Evolutionary conservation across 2,797 vertebrate species (phyloP).

Genomic region (Clarias pachynema): DNA sequence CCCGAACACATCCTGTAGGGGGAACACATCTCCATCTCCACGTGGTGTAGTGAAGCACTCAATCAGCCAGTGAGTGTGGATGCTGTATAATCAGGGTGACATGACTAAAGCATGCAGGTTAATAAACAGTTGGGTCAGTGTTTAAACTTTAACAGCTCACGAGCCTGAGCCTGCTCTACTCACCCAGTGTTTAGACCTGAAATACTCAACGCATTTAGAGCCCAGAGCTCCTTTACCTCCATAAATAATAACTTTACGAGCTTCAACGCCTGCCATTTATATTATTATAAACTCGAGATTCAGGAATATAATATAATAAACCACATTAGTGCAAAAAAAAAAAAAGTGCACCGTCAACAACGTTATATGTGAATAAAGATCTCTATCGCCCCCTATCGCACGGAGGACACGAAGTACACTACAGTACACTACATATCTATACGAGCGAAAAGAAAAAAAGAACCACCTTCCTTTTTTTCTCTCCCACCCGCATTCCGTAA

Average conservation of each 20-base stretch:
- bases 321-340: neutral
- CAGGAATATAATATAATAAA: neutral
- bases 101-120: neutral
- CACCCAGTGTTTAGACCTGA: constrained; percentile 78
- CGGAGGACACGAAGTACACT: neutral
- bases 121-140: neutral
- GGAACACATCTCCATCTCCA: neutral
- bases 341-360: neutral
- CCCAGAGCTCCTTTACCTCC: constrained; percentile 81
- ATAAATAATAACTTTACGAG: constrained; percentile 75
- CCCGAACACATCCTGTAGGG: neutral
- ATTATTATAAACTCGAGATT: neutral
- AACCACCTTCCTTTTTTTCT: neutral
- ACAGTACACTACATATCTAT: neutral
- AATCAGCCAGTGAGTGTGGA: neutral
- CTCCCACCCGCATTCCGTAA: neutral
- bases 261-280: constrained; percentile 59
- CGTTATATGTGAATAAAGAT: neutral
- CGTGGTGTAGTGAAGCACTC: neutral
- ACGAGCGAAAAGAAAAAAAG: neutral
- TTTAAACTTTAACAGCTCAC: neutral
- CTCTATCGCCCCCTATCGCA: constrained; percentile 17
- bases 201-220: constrained; percentile 75
- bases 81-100: neutral
- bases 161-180: constrained; percentile 25